Evolutionary conservation across 2,888 invertebrate genomes (phyloP).

Genomic region (Cetonia aurata): DNA sequence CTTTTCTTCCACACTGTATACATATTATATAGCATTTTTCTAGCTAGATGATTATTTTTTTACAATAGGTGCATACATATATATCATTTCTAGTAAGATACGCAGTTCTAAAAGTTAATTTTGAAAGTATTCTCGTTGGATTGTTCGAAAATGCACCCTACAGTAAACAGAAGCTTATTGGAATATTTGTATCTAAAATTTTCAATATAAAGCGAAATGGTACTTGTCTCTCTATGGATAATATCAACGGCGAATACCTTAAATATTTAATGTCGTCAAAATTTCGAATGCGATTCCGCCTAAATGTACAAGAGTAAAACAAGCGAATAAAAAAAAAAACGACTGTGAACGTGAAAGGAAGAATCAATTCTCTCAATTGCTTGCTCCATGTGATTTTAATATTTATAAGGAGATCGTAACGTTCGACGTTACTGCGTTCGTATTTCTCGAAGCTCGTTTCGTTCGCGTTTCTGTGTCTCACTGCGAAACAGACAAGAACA

Average conservation of each 20-base stretch:
- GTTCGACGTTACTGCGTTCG: conserved; percentile 35
- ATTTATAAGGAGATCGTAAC: conserved; percentile 44
- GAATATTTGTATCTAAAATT: too few relatives aligned
- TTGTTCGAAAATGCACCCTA: too few relatives aligned
- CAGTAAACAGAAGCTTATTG: too few relatives aligned
- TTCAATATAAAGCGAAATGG: too few relatives aligned
- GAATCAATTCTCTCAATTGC: conserved; percentile 48
- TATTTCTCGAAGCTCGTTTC: conserved; percentile 17
- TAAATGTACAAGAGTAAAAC: conserved; percentile 17
- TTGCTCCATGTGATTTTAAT: conserved; percentile 44
- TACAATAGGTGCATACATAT: too few relatives aligned
- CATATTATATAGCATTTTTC: too few relatives aligned
- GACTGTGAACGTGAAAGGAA: conserved; percentile 34
- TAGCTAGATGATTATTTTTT: too few relatives aligned
- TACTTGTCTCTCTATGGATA: background rate
- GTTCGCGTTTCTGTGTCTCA: conserved; percentile 24
- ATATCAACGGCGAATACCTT: background rate
- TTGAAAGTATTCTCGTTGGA: too few relatives aligned
- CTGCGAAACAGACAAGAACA: conserved; percentile 34
- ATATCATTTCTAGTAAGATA: too few relatives aligned
- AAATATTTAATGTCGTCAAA: conserved; percentile 20
- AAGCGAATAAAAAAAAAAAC: background rate
- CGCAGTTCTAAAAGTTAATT: too few relatives aligned
- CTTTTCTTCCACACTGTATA: too few relatives aligned
- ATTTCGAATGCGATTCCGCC: conserved; percentile 7